Percentiles rank a stretch among this genome's conserved stretches.
These are phyloP conservation scores for Uria aalge DNA, from an alignment of 2,113 vertebrate species.

Conservation along the genomic window DNA sequence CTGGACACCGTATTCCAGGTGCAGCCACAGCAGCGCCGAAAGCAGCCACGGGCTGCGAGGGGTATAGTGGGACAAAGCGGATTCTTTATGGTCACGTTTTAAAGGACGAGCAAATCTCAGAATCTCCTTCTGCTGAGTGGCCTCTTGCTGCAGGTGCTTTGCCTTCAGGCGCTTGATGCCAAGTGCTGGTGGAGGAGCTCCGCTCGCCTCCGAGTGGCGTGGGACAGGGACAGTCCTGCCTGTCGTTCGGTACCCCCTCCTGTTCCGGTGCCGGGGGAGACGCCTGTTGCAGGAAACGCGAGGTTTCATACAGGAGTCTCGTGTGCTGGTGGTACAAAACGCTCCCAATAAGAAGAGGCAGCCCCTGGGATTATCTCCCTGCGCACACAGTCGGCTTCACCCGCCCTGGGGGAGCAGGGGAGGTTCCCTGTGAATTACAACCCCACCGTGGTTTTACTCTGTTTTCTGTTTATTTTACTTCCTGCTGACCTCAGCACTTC, in stretches of 20 bases:
- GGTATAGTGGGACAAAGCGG: accelerated
- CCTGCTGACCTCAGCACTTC: neutral
- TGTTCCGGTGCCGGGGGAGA: neutral
- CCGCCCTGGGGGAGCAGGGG: neutral
- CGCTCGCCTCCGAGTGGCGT: neutral
- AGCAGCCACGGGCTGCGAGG: neutral
- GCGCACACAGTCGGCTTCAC: accelerated
- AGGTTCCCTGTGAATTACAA: neutral
- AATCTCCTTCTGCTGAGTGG: neutral
- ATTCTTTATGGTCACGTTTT: neutral
- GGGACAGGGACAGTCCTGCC: neutral
- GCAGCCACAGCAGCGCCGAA: neutral
- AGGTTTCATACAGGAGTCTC: neutral
- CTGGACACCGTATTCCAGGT: neutral
- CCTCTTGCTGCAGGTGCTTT: neutral
- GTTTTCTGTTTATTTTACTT: neutral
- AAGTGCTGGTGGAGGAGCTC: neutral
- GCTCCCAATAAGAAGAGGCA: accelerated
- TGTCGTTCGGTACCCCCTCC: accelerated
- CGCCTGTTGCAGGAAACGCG: accelerated
- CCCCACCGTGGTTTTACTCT: neutral
- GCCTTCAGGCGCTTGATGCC: neutral
- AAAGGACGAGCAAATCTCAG: neutral
- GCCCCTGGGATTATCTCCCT: neutral
- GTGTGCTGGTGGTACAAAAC: neutral